Conservation (phyloP, 2,888 invertebrate genomes). For the Sinodicranocentrus sp. region DNA sequence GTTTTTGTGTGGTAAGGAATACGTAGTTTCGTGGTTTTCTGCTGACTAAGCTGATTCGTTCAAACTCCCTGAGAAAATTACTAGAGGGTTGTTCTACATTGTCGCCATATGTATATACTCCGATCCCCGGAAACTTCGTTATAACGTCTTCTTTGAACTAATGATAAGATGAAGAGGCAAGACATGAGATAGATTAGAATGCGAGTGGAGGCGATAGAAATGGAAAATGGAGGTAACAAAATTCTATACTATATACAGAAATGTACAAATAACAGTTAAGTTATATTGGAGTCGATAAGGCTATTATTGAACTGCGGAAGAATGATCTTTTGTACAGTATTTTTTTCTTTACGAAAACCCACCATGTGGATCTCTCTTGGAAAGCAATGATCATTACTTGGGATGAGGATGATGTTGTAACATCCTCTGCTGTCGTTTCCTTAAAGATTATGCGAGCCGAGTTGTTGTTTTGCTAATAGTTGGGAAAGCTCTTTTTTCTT, state of each 20-base stretch:
- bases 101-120: not conserved
- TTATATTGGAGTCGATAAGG: too few relatives aligned
- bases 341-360: too few relatives aligned
- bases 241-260: too few relatives aligned
- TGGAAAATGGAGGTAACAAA: too few relatives aligned
- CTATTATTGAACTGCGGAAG: not conserved
- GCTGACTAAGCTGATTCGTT: constrained; percentile 16
- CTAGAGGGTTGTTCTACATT: not conserved
- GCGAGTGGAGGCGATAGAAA: too few relatives aligned
- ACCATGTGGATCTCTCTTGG: constrained; percentile 48
- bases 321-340: not conserved
- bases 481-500: constrained; percentile 21
- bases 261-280: too few relatives aligned
- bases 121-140: too few relatives aligned
- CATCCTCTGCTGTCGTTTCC: not conserved
- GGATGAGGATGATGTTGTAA: constrained; percentile 36
- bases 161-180: not conserved
- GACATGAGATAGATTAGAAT: too few relatives aligned
- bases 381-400: constrained; percentile 63
- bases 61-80: constrained; percentile 18
- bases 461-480: constrained; percentile 53
- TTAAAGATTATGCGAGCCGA: constrained; percentile 15
- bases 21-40: constrained; percentile 15
- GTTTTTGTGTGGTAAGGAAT: not conserved
- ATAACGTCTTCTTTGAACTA: too few relatives aligned